Base-by-base conservation (phyloP, 2,113 vertebrate species). In the Odontophorus gujanensis region DNA sequence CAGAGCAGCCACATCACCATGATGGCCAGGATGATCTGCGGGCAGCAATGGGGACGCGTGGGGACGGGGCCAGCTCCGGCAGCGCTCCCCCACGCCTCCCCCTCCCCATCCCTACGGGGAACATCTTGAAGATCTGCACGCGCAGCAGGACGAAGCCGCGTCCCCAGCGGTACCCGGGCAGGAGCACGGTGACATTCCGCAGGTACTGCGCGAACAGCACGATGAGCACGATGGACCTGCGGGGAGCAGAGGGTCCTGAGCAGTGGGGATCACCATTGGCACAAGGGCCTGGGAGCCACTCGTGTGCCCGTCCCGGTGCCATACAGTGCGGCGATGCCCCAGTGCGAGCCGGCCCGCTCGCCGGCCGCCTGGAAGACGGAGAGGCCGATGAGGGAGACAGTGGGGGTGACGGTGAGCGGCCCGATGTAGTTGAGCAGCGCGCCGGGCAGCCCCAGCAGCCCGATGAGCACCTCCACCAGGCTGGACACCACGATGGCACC, bases 91-190 rank as follows among this genome's bases (percentile, higher is more conserved):
- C 40, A 38, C 16, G 13, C 11, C 24, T 53, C 34, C 36, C 25
- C 61, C 7, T 2, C 16, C 61, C 38, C 17, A 3, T 40, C 71
- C 97, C 97, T 98, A 99, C 99, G 24, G 99, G 99, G 97, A 99
- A 99, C 99, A 99, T 98, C 97, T 99, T 99, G 98, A 99, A 99
- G 94, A 99, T 97, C 96, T 99, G 98, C 83, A 99, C 18, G 22
- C 97, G 98, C 77, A 98, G 95, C 74, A 97, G 83, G 34, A 96
- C 97, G n/a, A 99, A 97, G 36, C 99, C 99, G 57, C 92, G 97
- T 86, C 98, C 97, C 58, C 97, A 95, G 69, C 96, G 98, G 95
- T 98, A 99, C 32, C 97, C 89, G 0, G 99, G 99, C 91, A 99
- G 59, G 72, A 95, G 94, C 85, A 99, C 43, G 48, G 98, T 91